Percentiles rank a stretch among this genome's conserved stretches.
Evolutionary conservation across 2,113 vertebrate genomes (phyloP).

Genomic region (Callopanchax toddi): DNA sequence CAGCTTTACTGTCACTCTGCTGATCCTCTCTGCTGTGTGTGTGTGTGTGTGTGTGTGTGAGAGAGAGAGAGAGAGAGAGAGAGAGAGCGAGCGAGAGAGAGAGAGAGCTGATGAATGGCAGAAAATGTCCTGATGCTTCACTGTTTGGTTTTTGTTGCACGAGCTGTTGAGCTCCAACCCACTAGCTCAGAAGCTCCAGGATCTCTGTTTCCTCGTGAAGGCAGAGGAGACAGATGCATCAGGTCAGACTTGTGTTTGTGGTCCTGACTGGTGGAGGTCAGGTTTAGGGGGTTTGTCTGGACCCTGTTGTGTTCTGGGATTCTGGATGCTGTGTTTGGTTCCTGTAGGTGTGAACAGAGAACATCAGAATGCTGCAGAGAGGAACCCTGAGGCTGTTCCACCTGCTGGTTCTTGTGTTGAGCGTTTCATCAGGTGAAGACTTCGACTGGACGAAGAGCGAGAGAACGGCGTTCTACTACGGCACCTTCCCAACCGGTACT

Average conservation of each 20-base stretch:
- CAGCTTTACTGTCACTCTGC: constrained; percentile 79
- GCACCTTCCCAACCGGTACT: constrained; percentile 86
- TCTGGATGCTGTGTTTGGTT: no score
- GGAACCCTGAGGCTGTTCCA: constrained; percentile 52
- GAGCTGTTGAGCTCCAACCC: constrained; percentile 8
- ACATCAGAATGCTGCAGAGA: constrained; percentile 30
- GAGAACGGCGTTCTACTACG: constrained; percentile 85
- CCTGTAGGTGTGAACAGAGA: constrained; percentile 54
- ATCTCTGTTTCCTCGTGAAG: constrained; percentile 70
- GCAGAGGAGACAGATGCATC: constrained; percentile 66
- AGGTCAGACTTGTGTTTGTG: constrained; percentile 58
- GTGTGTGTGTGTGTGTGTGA: constrained; percentile 4
- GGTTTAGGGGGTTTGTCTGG: no score
- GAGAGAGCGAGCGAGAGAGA: no score
- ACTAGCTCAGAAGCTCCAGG: constrained; percentile 45
- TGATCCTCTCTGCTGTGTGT: constrained; percentile 35
- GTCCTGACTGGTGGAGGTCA: no score
- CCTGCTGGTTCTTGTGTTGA: constrained; percentile 55
- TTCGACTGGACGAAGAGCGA: constrained; percentile 84
- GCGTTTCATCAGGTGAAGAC: constrained; percentile 65
- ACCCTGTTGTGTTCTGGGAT: no score
- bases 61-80: constrained; percentile 8
- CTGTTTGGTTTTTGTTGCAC: constrained; percentile 38
- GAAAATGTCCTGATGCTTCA: constrained; percentile 66
- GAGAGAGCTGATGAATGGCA: constrained; percentile 60